Evolutionary conservation across 1,140 invertebrate genomes (phyloP).

Genomic region (Planococcus citri): DNA sequence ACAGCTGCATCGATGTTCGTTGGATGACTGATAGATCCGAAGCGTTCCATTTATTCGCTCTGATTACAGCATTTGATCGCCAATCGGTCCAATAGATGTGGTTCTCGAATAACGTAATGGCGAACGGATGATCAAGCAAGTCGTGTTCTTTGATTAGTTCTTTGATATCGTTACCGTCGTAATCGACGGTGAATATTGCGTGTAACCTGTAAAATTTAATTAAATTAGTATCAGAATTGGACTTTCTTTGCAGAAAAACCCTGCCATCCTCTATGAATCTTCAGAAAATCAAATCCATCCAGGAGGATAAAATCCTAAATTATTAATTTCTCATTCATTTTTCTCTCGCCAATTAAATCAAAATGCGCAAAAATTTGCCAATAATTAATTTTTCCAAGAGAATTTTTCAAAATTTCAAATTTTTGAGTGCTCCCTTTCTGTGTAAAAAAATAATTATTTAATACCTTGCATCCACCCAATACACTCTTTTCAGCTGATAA

Average conservation of each 20-base stretch:
- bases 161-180: constrained; percentile 41
- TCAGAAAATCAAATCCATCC: too few relatives aligned
- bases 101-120: constrained; percentile 48
- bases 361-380: too few relatives aligned
- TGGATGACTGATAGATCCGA: constrained; percentile 44
- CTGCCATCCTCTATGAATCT: background rate
- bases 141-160: constrained; percentile 42
- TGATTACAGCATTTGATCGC: constrained; percentile 48
- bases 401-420: too few relatives aligned
- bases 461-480: constrained; percentile 55
- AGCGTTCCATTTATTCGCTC: constrained; percentile 53
- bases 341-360: too few relatives aligned
- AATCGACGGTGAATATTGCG: constrained; percentile 65
- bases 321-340: too few relatives aligned
- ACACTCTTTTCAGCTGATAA: constrained; percentile 42
- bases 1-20: constrained; percentile 48
- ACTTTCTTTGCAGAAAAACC: background rate
- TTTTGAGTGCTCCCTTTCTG: too few relatives aligned
- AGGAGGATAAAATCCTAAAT: too few relatives aligned
- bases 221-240: background rate
- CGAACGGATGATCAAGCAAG: constrained; percentile 49
- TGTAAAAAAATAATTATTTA: background rate
- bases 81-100: constrained; percentile 57
- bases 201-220: constrained; percentile 46
- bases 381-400: too few relatives aligned